Conservation (phyloP, 2,113 vertebrate genomes). For the Oreochromis spilurus region DNA sequence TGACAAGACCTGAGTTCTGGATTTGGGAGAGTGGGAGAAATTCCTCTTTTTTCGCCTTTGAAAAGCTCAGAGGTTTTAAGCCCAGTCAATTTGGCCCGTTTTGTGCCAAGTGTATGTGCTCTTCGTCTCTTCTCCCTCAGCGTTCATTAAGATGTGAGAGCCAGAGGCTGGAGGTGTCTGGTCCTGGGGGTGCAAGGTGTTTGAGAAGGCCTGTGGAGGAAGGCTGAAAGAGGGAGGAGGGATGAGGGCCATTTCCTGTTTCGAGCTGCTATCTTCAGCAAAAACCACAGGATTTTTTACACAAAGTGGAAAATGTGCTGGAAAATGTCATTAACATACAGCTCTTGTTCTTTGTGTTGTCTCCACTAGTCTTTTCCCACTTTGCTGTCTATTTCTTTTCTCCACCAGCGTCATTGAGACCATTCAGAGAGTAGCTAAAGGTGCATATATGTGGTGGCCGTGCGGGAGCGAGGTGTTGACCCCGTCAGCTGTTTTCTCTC, state of each 20-base stretch:
- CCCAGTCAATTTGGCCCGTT: conserved; percentile 53
- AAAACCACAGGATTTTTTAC: conserved; percentile 46
- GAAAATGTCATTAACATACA: conserved; percentile 48
- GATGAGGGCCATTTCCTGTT: conserved; percentile 50
- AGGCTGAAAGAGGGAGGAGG: neutral
- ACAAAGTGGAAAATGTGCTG: conserved; percentile 26
- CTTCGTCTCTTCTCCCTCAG: conserved; percentile 49
- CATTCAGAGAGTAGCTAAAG: conserved; percentile 59
- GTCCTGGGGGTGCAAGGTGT: conserved; percentile 65
- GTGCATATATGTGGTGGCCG: conserved; percentile 60
- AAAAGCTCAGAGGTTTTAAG: conserved; percentile 59
- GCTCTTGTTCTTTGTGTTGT: conserved; percentile 17
- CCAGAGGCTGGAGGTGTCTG: conserved; percentile 62
- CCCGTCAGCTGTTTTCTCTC: conserved; percentile 74
- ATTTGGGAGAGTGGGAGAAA: conserved; percentile 41
- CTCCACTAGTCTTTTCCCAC: neutral
- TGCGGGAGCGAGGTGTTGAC: conserved; percentile 69
- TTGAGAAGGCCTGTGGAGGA: conserved; percentile 50
- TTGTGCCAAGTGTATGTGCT: conserved; percentile 37
- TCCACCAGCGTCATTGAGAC: neutral
- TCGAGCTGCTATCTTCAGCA: conserved; percentile 48
- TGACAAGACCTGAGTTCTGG: conserved; percentile 41
- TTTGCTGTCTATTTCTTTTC: conserved; percentile 6
- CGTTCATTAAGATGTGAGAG: conserved; percentile 71
- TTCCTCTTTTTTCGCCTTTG: conserved; percentile 41